Evolutionary conservation across 2,113 vertebrate genomes (phyloP), one percentile per base, ranked within the genome.

Genomic region (Oncorhynchus mykiss): DNA sequence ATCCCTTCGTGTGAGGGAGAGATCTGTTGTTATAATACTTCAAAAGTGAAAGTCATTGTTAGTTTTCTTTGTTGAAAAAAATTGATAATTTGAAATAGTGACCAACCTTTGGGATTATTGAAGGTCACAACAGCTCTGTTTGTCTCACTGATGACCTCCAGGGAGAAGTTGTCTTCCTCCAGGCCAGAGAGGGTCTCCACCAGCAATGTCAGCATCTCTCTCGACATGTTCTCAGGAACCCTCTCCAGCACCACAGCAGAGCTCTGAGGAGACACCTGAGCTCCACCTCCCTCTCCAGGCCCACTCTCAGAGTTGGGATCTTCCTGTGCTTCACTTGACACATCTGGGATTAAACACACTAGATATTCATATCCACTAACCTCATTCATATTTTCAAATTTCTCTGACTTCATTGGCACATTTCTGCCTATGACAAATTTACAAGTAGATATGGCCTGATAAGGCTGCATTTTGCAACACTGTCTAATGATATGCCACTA

Each of bases 91-190:
- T 48, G 39, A 70, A 13, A 31, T 7, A 49, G 57, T 45, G 1
- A 64, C 92, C 89, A 89, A 98, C 96, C 96, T 72, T 13, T 69
- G 4, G 70, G 54, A n/a, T 67, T 87, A 70, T 34, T 87, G 79
- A 97, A 96, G 71, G 88, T 90, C 75, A 96, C 77, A 11, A 94
- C 93, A 3, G 94, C 94, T 22, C 76, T 78, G 39, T 0, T 1
- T 22, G 78, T 79, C 82, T 96, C 95, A 25, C 67, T 84, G 49
- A 97, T 92, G 69, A 93, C 70, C 92, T 98, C 96, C 88, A 96
- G 9, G 54, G 73, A 84, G 88, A 94, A 95, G 48, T 89, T 67
- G 1, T 76, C 79, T 66, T 93, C 92, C 1, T 89, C 78, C 57
- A 93, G 39, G 14, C 78, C 79, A 0, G 86, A 91, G 75, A 95